Conservation (phyloP, 2,888 invertebrate species). For the Coenonympha arcania region DNA sequence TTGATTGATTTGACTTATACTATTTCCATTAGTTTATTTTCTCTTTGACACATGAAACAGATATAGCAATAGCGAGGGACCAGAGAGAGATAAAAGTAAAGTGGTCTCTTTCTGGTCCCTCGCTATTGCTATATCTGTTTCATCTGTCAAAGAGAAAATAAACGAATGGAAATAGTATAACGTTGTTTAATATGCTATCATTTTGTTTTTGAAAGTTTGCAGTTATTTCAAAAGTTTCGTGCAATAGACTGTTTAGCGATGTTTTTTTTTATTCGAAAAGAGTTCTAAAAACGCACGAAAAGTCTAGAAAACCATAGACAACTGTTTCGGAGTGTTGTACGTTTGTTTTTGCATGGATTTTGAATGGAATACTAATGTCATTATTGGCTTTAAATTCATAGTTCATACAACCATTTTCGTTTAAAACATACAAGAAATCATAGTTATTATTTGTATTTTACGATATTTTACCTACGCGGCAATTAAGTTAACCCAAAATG, state of each 20-base stretch:
- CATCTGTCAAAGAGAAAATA: no score
- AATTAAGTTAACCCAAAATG: no score
- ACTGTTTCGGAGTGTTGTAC: slow-evolving; percentile 13
- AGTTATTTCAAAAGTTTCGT: slow-evolving; percentile 23
- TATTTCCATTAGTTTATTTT: no score
- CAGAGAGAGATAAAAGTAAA: no score
- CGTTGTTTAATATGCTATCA: neutral
- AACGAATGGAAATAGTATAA: no score
- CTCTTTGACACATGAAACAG: no score
- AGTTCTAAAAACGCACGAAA: slow-evolving; percentile 22
- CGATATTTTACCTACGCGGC: no score
- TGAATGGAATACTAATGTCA: slow-evolving; percentile 5
- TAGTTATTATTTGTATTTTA: no score
- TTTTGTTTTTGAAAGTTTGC: slow-evolving; percentile 17
- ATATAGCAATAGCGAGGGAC: no score
- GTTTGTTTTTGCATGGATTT: slow-evolving; percentile 20
- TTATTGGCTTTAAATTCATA: slow-evolving; percentile 15
- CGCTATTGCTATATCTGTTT: no score
- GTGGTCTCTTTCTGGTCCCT: no score
- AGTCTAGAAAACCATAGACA: slow-evolving; percentile 21
- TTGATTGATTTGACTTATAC: no score
- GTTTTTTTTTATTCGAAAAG: slow-evolving; percentile 8
- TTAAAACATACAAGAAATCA: slow-evolving; percentile 3
- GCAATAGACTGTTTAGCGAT: slow-evolving; percentile 29
- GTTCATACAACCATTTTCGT: slow-evolving; percentile 5